A percentile compares a stretch with the other conserved stretches of the same genome.
Conservation (phyloP, 2,113 vertebrate genomes). For the Hirundichthys speculiger region DNA sequence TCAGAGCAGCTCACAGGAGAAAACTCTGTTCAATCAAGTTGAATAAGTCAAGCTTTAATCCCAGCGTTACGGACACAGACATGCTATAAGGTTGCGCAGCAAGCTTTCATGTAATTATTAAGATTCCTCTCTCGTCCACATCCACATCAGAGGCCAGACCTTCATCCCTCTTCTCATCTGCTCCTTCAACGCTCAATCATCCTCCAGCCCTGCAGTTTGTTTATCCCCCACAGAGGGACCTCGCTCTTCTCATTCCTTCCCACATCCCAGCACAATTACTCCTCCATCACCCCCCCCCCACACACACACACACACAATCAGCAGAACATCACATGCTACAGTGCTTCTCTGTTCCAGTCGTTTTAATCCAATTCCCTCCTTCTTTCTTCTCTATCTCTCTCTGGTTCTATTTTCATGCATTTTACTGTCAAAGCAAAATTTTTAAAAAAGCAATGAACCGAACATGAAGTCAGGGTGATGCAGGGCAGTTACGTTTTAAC, state of each 20-base stretch:
- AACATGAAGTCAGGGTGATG: constrained; percentile 1
- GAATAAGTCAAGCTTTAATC: not conserved
- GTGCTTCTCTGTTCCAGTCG: not conserved
- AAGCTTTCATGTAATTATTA: not conserved
- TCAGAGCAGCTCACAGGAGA: too few species aligned
- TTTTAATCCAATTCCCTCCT: not conserved
- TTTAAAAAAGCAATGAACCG: not conserved
- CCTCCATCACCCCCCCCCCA: constrained; percentile 2
- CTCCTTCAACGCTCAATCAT: too few species aligned
- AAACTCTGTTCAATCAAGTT: too few species aligned
- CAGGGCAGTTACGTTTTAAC: too few species aligned
- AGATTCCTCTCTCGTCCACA: constrained; percentile 17
- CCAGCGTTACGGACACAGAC: not conserved
- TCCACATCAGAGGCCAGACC: too few species aligned
- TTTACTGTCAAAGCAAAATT: not conserved
- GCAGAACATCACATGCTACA: constrained; percentile 28
- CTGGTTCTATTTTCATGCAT: not conserved
- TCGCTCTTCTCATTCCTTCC: constrained; percentile 21
- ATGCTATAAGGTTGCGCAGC: not conserved
- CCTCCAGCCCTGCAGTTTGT: constrained; percentile 1
- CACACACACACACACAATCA: not conserved
- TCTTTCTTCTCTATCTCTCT: not conserved
- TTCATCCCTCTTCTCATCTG: too few species aligned
- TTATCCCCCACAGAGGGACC: constrained; percentile 10
- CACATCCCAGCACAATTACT: constrained; percentile 28